Evolutionary conservation across 1,140 invertebrate genomes (phyloP), one percentile per base, ranked within the genome.

Genomic region (Thaumatotibia leucotreta): DNA sequence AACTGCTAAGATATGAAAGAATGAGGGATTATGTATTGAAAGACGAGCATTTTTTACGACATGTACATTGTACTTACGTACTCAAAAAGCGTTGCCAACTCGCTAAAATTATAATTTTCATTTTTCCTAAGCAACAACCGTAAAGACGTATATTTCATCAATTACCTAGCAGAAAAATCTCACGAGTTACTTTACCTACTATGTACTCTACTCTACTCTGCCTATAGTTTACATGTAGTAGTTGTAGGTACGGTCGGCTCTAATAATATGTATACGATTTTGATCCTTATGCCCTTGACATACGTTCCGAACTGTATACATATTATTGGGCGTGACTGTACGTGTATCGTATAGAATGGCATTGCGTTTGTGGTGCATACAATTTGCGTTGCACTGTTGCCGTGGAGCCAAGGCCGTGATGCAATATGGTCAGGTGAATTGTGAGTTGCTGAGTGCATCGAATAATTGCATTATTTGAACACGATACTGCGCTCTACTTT

Each of bases 381-480:
- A 70, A 76, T 64, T 79, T 76, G 80, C 79, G 67, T 75, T 65
- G 74, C 67, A 62, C 76, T 72, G 81, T 83, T 79, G 70, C 83
- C 79, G 76, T 83, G 77, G 71, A 67, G 70, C 79, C 82, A 87
- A 89, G 86, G 86, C 75, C 83, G 74, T 84, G 83, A 81, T 86
- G 84, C 79, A 86, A 88, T 82, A 69, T 74, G 68, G 73, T 67
- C 75, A 78, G 69, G 80, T 82, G 78, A 76, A 78, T 77, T 76
- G 76, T 75, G 80, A 72, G 68, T 81, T 80, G 63, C 66, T 66
- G 73, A 75, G 74, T 82, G 79, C 79, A 78, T 76, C 75, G 74
- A 65, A 71, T 75, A 74, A 82, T 85, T 81, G 77, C 83, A 74
- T 83, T 74, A 81, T 69, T 58, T 27, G 63, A 24, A 63, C 68